Percentiles rank a stretch among this genome's conserved stretches.
These are phyloP conservation scores for Zootoca vivipara DNA, from an alignment of 2,113 vertebrate species.

Conservation along the genomic window DNA sequence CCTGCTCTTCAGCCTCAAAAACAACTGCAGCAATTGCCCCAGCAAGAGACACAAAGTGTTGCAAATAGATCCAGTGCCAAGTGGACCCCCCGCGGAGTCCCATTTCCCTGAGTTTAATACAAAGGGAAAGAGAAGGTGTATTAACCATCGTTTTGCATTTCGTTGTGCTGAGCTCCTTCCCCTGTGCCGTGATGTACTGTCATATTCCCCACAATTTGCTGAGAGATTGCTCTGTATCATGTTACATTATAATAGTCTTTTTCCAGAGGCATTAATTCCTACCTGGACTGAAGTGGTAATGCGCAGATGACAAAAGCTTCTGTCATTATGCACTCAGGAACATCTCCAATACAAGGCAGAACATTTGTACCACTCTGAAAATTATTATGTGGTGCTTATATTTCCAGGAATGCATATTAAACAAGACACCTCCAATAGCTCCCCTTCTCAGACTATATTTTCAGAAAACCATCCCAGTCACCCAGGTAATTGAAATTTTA, in stretches of 20 bases:
- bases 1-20: neutral
- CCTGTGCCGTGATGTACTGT: neutral
- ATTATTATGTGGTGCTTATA: slow-evolving; percentile 9
- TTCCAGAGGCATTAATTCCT: slow-evolving; percentile 41
- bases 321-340: slow-evolving; percentile 30
- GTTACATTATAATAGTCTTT: slow-evolving; percentile 25
- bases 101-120: slow-evolving; percentile 36
- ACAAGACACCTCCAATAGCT: neutral
- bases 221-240: slow-evolving; percentile 33
- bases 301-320: slow-evolving; percentile 35
- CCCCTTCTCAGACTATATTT: neutral
- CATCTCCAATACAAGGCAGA: slow-evolving; percentile 19
- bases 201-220: slow-evolving; percentile 23
- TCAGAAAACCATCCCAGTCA: neutral
- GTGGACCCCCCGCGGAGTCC: neutral
- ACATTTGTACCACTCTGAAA: slow-evolving; percentile 30
- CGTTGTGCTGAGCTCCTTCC: neutral
- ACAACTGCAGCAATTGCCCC: neutral
- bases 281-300: slow-evolving; percentile 27
- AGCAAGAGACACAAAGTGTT: neutral
- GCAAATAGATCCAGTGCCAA: slow-evolving; percentile 23
- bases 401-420: slow-evolving; percentile 20
- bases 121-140: slow-evolving; percentile 38
- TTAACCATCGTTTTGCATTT: slow-evolving; percentile 40
- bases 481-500: neutral